A percentile compares a stretch with the other conserved stretches of the same genome.
These are phyloP conservation scores for Sardinella longiceps DNA, from an alignment of 2,797 vertebrate species.

Conservation along the genomic window DNA sequence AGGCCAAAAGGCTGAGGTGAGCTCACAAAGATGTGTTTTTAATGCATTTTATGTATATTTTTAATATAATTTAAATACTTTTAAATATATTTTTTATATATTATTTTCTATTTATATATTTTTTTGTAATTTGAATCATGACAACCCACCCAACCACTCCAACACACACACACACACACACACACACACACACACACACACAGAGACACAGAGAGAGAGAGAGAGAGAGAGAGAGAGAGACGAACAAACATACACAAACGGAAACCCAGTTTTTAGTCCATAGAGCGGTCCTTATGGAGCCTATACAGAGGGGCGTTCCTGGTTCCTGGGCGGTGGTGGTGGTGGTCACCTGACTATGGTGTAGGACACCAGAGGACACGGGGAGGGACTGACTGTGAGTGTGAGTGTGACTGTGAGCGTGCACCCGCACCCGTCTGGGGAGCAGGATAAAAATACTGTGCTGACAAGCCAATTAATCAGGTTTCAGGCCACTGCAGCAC, in stretches of 20 bases:
- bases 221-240: too few relatives aligned
- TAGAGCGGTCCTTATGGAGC: neutral
- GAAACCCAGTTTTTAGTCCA: neutral
- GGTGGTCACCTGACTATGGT: constrained; percentile 48
- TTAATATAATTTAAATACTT: too few relatives aligned
- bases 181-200: too few relatives aligned
- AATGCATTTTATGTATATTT: too few relatives aligned
- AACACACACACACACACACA: too few relatives aligned
- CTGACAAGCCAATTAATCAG: constrained; percentile 68
- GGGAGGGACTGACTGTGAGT: too few relatives aligned
- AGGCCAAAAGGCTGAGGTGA: neutral
- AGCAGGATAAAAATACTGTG: constrained; percentile 63
- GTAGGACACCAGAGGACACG: constrained; percentile 56
- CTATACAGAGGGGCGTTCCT: constrained; percentile 30
- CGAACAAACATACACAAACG: too few relatives aligned
- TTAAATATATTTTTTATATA: neutral
- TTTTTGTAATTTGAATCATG: neutral
- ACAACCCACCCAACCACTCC: neutral
- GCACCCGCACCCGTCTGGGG: constrained; percentile 56
- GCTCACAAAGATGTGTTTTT: neutral
- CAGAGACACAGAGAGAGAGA: too few relatives aligned
- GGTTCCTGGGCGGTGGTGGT: too few relatives aligned
- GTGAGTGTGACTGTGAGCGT: too few relatives aligned
- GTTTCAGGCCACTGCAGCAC: constrained; percentile 55
- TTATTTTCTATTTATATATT: neutral